These are phyloP conservation scores for Caenorhabditis panamensis DNA, from an alignment of 2,888 invertebrate species.

Conservation along the genomic window DNA sequence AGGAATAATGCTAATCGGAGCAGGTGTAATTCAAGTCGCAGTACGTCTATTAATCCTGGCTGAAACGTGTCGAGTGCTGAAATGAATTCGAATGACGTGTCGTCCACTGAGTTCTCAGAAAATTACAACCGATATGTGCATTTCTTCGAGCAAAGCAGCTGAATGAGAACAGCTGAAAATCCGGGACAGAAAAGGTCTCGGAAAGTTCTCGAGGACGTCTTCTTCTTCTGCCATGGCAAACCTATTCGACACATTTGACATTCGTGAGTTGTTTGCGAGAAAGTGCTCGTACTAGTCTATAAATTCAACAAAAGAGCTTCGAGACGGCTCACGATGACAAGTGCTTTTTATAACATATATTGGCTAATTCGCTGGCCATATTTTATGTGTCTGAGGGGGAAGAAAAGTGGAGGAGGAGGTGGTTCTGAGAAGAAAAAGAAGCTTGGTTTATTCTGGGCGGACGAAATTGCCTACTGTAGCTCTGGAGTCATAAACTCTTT, in stretches of 20 bases:
- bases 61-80: not conserved
- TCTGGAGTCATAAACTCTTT: too few species aligned
- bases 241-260: too few species aligned
- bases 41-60: not conserved
- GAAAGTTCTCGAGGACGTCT: too few species aligned
- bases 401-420: constrained; percentile 4
- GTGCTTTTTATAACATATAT: not conserved
- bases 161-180: constrained; percentile 13
- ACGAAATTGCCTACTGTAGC: not conserved
- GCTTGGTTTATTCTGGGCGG: not conserved
- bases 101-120: constrained; percentile 29
- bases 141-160: constrained; percentile 23
- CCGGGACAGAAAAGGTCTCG: too few species aligned
- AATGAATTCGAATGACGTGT: constrained; percentile 35
- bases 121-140: constrained; percentile 31
- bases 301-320: not conserved
- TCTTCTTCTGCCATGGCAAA: too few species aligned
- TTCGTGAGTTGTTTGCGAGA: not conserved
- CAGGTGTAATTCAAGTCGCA: too few species aligned
- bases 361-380: not conserved
- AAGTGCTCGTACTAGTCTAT: not conserved
- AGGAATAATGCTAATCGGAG: too few species aligned
- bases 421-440: too few species aligned
- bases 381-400: not conserved
- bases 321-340: constrained; percentile 16